Evolutionary conservation across 2,888 invertebrate genomes (phyloP), one percentile per base, ranked within the genome.

Genomic region (Himalopsyche kuldschensis): DNA sequence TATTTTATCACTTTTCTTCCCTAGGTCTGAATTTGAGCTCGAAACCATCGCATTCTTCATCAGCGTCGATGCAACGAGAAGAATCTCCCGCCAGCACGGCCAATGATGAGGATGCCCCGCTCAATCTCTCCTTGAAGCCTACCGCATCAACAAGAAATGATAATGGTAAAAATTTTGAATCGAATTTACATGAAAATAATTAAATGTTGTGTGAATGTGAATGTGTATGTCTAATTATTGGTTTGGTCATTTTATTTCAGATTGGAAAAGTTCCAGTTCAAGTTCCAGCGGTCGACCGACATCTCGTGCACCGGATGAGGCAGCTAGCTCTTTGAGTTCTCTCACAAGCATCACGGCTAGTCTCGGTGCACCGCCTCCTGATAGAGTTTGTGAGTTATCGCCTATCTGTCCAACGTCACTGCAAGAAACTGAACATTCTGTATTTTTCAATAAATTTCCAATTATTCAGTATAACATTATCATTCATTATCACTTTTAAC

Each of bases 81-180:
- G 91, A 93, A 30, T 91, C 91, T 82, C 86, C 86, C 1, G 85
- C 89, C 24, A 91, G 91, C 87, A 47, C 88, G 30, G 89, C 88
- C 87, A 93, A 94, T 78, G 94, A 93, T 84, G 91, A 94, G 4
- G 97, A 97, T 87, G 94, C 95, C 0, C 97, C 97, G 0, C 92
- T 97, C 30, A 97, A 97, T 90, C 93, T 97, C 24, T 97, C 96
- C 1, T 92, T 97, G 86, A 97, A 97, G 89, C 95, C 96, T 0
- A 88, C 79, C 63, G 76, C 80, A 41, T 78, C 84, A 75, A 46
- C 75, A 32, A 83, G 82, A 15, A 85, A 69, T 69, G 69, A 69
- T 69, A 20, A 69, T 69, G 69, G 69, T 69, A 69, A 15, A 11
- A 30, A 55, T 41, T 41, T 3, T 15, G 3, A 41, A 84, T 87